These are phyloP conservation scores for Catagonus wagneri DNA, from an alignment of 2,113 vertebrate species.

Conservation along the genomic window DNA sequence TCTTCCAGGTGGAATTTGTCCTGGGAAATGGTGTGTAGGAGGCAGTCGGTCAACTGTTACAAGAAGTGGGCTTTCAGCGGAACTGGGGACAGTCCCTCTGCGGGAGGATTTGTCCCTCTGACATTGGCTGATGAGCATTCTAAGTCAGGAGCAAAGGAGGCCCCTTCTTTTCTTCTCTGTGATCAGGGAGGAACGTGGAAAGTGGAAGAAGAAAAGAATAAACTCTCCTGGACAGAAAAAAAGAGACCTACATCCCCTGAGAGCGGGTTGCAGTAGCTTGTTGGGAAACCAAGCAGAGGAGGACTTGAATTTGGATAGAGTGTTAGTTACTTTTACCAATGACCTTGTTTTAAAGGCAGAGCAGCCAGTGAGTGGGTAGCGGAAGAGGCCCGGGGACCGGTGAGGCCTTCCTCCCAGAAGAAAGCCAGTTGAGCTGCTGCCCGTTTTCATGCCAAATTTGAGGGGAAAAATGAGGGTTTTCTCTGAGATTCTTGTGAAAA, in stretches of 20 bases:
- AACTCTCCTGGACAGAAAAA: background rate
- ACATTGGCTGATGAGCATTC: background rate
- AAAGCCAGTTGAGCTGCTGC: background rate
- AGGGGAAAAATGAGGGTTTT: constrained; percentile 60
- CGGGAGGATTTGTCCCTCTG: background rate
- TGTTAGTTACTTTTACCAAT: background rate
- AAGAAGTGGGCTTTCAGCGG: background rate
- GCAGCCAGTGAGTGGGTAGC: background rate
- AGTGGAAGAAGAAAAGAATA: background rate
- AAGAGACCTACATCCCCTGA: background rate
- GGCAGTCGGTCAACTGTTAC: background rate
- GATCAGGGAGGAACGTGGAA: background rate
- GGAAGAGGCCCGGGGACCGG: background rate
- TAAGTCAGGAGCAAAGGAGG: background rate
- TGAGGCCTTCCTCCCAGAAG: background rate
- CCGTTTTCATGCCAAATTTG: constrained; percentile 49
- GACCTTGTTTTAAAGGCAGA: constrained; percentile 2
- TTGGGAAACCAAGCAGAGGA: constrained; percentile 16
- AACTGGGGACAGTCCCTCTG: background rate
- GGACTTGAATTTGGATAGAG: constrained; percentile 18
- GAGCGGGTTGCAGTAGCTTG: background rate
- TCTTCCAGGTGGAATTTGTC: background rate
- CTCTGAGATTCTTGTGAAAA: constrained; percentile 66
- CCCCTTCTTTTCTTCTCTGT: background rate
- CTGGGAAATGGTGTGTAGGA: background rate